phyloP scores from a whole-genome alignment of 2,113 vertebrate genomes.

The Antigone vipio region DNA sequence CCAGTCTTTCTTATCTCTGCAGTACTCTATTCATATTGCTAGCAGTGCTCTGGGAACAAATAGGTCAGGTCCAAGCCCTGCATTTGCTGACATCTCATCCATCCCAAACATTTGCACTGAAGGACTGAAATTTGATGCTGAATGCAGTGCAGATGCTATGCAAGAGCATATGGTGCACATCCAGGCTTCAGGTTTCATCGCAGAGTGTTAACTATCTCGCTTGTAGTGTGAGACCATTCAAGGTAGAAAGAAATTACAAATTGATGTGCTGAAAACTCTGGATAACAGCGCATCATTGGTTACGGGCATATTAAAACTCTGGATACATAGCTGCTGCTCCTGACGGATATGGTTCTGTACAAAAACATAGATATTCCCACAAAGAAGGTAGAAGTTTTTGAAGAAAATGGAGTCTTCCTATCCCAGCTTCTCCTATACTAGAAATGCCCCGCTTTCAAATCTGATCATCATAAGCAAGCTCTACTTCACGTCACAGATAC shows the following conservation, averaged over 20 bases:
- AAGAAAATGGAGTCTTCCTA: background rate
- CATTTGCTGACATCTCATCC: background rate
- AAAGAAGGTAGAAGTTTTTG: background rate
- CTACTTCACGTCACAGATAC: fast-evolving
- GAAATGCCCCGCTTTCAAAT: background rate
- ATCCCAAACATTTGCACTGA: background rate
- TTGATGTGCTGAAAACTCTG: background rate
- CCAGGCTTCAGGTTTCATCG: background rate
- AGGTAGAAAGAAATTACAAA: background rate
- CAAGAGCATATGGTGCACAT: background rate
- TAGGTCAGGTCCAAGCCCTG: background rate
- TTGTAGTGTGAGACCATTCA: background rate
- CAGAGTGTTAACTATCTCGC: background rate
- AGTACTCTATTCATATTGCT: background rate
- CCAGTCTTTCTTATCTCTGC: too few relatives aligned
- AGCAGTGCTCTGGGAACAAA: background rate
- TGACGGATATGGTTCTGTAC: background rate
- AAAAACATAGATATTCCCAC: background rate
- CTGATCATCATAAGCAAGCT: background rate
- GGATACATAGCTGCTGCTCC: background rate
- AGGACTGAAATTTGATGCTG: background rate
- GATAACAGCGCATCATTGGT: background rate
- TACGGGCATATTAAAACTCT: background rate
- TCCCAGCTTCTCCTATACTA: background rate
- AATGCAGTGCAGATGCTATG: background rate